These are phyloP conservation scores for Ceuthmochares aereus DNA, from an alignment of 2,113 vertebrate genomes.

Conservation along the genomic window DNA sequence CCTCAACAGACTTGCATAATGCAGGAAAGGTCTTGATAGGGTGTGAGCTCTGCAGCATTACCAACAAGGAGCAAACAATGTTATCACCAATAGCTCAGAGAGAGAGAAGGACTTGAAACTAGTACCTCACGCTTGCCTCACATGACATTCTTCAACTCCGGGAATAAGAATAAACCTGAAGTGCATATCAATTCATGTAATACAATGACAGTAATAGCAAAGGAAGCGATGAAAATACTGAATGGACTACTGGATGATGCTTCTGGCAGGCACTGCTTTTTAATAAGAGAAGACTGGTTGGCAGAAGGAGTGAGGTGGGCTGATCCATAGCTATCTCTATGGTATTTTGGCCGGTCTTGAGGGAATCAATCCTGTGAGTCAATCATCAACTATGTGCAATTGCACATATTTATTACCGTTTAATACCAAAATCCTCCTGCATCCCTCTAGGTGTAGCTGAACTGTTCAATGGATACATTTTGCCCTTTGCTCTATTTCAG, in stretches of 20 bases:
- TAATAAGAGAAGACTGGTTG: background rate
- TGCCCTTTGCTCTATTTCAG: background rate
- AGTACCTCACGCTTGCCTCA: background rate
- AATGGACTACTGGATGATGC: background rate
- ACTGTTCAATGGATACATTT: background rate
- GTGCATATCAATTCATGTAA: background rate
- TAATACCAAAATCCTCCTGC: background rate
- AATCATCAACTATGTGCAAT: background rate
- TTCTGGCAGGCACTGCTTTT: background rate
- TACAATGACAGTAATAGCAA: background rate
- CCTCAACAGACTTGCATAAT: background rate
- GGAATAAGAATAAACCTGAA: background rate
- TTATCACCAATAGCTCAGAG: background rate
- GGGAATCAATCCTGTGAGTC: rapidly evolving
- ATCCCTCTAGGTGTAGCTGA: background rate
- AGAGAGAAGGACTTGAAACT: background rate
- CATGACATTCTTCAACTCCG: background rate
- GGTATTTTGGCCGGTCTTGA: background rate
- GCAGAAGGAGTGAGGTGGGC: background rate
- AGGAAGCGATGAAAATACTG: background rate
- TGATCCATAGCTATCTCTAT: background rate
- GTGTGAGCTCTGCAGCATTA: background rate
- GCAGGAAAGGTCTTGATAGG: background rate
- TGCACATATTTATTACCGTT: background rate
- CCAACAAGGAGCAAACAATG: background rate